These are phyloP conservation scores for Chalcosyrphus nemorum DNA, from an alignment of 2,888 invertebrate genomes.

Conservation along the genomic window DNA sequence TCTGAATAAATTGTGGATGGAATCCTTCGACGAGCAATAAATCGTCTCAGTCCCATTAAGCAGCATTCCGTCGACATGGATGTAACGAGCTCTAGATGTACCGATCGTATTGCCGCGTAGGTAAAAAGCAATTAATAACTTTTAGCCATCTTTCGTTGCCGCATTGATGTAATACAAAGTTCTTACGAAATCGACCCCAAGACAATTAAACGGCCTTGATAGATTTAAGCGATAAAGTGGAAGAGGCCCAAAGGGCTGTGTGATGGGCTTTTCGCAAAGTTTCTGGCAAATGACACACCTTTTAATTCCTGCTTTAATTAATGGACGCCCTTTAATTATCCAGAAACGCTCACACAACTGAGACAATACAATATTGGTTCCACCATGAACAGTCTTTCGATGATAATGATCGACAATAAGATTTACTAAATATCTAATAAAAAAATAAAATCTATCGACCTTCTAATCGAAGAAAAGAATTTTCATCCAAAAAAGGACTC, in stretches of 20 bases:
- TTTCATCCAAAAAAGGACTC: background rate
- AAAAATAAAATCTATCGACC: no score
- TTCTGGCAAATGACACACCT: constrained; percentile 7
- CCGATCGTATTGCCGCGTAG: background rate
- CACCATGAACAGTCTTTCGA: background rate
- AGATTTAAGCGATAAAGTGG: background rate
- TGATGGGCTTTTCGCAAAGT: background rate
- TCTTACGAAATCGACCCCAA: constrained; percentile 3
- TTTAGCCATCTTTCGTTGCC: background rate
- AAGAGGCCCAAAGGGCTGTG: constrained; percentile 14
- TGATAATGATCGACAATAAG: constrained; percentile 11
- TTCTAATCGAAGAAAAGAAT: background rate
- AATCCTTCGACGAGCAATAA: background rate
- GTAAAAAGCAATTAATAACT: constrained; percentile 1
- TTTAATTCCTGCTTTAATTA: constrained; percentile 7
- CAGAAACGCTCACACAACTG: constrained; percentile 10
- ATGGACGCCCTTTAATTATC: background rate
- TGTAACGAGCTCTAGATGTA: background rate
- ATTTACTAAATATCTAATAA: background rate
- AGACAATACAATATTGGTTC: background rate
- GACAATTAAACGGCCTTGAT: background rate
- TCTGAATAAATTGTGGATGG: constrained; percentile 5
- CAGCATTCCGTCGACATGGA: background rate
- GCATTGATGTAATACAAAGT: background rate
- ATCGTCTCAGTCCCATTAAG: background rate